Percentiles rank a stretch among this genome's conserved stretches.
Conservation (phyloP, 2,797 vertebrate genomes). For the Leuciscus waleckii region DNA sequence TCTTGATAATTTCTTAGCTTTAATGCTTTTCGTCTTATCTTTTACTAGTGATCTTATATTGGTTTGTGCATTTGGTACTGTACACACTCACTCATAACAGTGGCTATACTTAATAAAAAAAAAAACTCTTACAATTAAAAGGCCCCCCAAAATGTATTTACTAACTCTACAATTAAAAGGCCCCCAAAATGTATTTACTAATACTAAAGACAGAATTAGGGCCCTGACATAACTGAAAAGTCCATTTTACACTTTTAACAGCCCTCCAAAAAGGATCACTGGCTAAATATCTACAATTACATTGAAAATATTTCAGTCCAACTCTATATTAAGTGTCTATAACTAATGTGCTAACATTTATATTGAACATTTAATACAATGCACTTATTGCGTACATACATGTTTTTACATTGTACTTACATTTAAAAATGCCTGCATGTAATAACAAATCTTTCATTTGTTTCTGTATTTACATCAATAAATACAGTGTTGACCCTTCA, state of each 20-base stretch:
- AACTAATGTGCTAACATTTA: not conserved
- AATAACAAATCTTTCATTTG: not conserved
- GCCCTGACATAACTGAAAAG: not conserved
- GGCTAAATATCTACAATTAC: not conserved
- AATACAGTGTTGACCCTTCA: not conserved
- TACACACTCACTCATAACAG: not conserved
- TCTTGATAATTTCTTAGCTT: not conserved
- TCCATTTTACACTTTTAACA: not conserved
- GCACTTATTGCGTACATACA: not conserved
- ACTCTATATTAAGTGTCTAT: not conserved
- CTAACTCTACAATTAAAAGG: not conserved
- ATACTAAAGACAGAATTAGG: not conserved
- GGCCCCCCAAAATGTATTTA: not conserved
- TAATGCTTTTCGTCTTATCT: not conserved
- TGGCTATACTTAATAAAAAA: not conserved
- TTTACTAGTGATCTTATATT: not conserved
- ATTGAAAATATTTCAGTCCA: not conserved
- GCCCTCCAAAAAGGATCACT: not conserved
- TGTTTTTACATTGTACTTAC: not conserved
- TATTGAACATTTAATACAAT: not conserved
- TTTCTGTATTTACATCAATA: not conserved
- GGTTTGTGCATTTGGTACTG: not conserved
- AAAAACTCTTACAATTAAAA: not conserved
- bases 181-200: not conserved
- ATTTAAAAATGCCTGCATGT: not conserved